A percentile compares a stretch with the other conserved stretches of the same genome.
Conservation (phyloP, 2,888 invertebrate species). For the Aphidius colemani region DNA sequence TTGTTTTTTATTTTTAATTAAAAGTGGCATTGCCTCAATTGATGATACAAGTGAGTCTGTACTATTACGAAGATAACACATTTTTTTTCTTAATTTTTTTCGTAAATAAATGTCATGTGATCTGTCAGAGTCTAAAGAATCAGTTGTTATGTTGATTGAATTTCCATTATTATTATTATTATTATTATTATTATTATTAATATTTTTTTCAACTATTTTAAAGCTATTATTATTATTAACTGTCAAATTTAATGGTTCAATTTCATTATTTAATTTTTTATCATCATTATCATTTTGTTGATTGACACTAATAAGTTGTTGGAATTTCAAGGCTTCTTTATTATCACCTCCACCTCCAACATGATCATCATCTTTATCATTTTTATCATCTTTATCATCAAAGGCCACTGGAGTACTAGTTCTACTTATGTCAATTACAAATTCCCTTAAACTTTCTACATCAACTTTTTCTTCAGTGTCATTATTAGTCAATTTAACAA, state of each 20-base stretch:
- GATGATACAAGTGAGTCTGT: conserved; percentile 44
- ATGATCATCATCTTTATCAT: background rate
- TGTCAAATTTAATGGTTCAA: no score
- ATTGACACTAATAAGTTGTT: no score
- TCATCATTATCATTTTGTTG: no score
- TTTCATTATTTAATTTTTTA: no score
- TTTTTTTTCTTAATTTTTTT: conserved; percentile 33
- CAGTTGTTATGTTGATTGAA: conserved; percentile 14
- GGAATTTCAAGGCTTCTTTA: background rate
- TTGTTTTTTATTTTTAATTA: conserved; percentile 6
- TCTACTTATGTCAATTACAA: conserved; percentile 17
- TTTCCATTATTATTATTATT: no score
- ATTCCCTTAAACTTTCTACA: conserved; percentile 16
- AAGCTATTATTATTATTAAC: no score
- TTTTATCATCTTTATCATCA: background rate
- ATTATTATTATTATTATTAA: no score
- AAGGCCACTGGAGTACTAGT: conserved; percentile 19
- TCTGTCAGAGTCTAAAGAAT: conserved; percentile 13
- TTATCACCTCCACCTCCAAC: background rate
- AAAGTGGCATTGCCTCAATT: conserved; percentile 32
- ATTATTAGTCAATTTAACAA: background rate
- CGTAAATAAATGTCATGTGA: conserved; percentile 24
- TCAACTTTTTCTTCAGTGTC: background rate
- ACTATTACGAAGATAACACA: conserved; percentile 40
- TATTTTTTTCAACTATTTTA: no score